Base-by-base conservation (phyloP, 2,888 invertebrate genomes). In the Agonopterix subpropinquella region DNA sequence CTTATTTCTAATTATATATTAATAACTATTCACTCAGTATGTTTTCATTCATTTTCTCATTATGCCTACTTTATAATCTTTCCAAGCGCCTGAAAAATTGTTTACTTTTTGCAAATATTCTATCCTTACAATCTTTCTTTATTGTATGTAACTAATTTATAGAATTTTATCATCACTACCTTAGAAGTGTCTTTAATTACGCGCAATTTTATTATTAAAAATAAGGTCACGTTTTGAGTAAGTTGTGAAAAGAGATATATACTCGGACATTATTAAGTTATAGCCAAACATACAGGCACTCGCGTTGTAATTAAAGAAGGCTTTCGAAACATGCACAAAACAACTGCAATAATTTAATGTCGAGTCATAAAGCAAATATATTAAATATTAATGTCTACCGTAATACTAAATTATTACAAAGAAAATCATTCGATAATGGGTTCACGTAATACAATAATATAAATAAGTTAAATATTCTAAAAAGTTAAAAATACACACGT, bases 401-500 rank as follows among this genome's bases (percentile, higher is more conserved):
- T 85, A 83, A 84, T 70, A 77, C 87, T 87, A 87, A 86, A 86
- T 81, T 81, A 85, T 85, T 82, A 84, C 74, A 87, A 88, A 88
- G 84, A 79, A 88, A 88, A 83, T 78, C 75, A 78, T 87, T 79
- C 74, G 73, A 83, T 80, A 81, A 80, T 80, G 75, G 28, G 73
- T 82, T 81, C 85, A 84, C 80, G 78, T 83, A 86, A 87, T 87
- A 84, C 82, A 82, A 84, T 52, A 48, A 52, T 85, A 83, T 82
- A 87, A 88, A 88, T 88, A 88, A 88, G 87, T 87, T 87, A 86
- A 87, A 87, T 86, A 87, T 80, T 86, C 87, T 87, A 88, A 86
- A 84, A 87, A 76, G 79, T 87, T 87, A 85, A 87, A 87, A 87
- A 84, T 88, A 88, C 88, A 88, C 88, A 86, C 88, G 64, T 73